These are phyloP conservation scores for Calycopis cecrops DNA, from an alignment of 1,140 invertebrate genomes.

Conservation along the genomic window DNA sequence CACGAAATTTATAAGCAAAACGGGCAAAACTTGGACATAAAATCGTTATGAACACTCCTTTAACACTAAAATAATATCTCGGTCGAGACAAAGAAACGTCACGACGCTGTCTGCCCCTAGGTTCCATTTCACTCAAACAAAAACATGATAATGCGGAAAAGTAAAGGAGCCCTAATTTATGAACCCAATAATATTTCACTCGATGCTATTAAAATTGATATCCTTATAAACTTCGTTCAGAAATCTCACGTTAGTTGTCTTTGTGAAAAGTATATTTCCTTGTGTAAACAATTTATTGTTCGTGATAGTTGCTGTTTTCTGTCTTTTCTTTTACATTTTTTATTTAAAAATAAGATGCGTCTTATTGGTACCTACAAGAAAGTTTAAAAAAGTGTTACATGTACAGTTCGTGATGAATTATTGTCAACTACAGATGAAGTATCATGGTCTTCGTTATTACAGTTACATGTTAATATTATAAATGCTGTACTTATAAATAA, in stretches of 20 bases:
- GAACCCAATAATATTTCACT: neutral
- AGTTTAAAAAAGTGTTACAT: no score
- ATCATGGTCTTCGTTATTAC: no score
- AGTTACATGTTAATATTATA: no score
- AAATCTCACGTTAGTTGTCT: neutral
- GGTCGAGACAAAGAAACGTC: conserved; percentile 38
- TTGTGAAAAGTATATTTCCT: neutral
- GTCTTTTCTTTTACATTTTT: no score
- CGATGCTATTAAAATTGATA: conserved; percentile 1
- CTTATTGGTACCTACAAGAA: no score
- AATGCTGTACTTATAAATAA: no score
- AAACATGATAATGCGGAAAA: conserved; percentile 17
- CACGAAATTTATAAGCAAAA: conserved; percentile 46
- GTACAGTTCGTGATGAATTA: no score
- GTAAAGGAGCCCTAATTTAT: conserved; percentile 14
- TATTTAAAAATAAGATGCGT: no score
- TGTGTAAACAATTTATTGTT: neutral
- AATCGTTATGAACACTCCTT: conserved; percentile 39
- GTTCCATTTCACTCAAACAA: conserved; percentile 21
- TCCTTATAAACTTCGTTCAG: conserved; percentile 4
- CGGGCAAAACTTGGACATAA: conserved; percentile 32
- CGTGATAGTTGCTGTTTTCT: no score
- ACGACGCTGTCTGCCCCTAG: conserved; percentile 30
- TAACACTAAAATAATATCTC: conserved; percentile 45
- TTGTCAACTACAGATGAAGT: no score